Conservation (phyloP, 2,113 vertebrate genomes). For the Sinocyclocheilus grahami region DNA sequence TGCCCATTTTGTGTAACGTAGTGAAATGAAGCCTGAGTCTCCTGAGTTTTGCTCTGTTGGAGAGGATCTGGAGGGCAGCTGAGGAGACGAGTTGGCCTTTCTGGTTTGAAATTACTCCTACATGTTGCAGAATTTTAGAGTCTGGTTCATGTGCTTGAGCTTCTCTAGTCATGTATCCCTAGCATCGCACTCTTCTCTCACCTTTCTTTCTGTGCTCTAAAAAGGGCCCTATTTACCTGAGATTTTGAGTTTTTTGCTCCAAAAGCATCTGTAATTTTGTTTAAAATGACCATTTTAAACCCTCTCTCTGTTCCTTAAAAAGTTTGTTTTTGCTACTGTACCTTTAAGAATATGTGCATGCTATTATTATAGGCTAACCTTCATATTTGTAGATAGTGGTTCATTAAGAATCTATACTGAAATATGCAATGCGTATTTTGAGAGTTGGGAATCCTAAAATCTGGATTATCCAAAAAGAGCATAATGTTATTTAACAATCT, state of each 20-base stretch:
- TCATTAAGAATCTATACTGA: too few relatives aligned
- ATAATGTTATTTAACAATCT: too few relatives aligned
- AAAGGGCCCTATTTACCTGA: neutral
- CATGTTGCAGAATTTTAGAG: too few relatives aligned
- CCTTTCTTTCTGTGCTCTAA: neutral
- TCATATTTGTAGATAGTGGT: too few relatives aligned
- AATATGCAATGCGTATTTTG: too few relatives aligned
- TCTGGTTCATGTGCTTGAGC: neutral
- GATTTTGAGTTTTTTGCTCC: neutral
- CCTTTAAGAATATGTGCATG: too few relatives aligned
- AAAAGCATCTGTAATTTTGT: neutral
- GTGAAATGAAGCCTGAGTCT: neutral
- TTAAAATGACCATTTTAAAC: too few relatives aligned
- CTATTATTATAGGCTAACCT: too few relatives aligned
- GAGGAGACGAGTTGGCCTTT: neutral
- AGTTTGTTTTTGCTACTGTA: too few relatives aligned
- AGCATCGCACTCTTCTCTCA: neutral
- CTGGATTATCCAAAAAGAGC: too few relatives aligned
- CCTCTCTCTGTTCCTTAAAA: too few relatives aligned
- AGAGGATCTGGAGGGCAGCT: slow-evolving; percentile 4
- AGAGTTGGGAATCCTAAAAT: too few relatives aligned
- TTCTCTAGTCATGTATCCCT: slow-evolving; percentile 1
- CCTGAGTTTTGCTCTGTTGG: neutral
- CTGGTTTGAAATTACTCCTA: slow-evolving; percentile 16
- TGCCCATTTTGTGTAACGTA: slow-evolving; percentile 33